Percentiles rank a stretch among this genome's conserved stretches.
Evolutionary conservation across 2,888 invertebrate genomes (phyloP).

Genomic region (Campopleginae sp.): DNA sequence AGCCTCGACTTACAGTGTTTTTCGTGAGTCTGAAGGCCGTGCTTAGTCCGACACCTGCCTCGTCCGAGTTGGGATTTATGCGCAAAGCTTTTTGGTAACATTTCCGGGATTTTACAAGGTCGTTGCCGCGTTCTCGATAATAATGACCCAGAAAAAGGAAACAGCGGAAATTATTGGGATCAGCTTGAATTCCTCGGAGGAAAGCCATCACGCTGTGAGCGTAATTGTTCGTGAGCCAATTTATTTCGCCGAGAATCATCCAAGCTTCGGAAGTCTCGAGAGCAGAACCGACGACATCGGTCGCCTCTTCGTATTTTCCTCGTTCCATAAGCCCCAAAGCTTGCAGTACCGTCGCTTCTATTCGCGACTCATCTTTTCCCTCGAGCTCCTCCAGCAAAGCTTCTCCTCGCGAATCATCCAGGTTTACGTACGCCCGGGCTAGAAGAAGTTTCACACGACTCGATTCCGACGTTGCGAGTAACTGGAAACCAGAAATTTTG

Average conservation of each 20-base stretch:
- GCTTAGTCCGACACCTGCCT: constrained; percentile 90
- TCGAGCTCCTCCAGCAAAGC: constrained; percentile 81
- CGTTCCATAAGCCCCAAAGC: constrained; percentile 85
- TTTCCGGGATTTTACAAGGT: constrained; percentile 90
- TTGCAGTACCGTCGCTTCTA: constrained; percentile 83
- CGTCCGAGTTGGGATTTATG: constrained; percentile 88
- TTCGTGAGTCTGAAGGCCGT: constrained; percentile 89
- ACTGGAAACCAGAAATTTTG: constrained; percentile 66
- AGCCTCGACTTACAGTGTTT: constrained; percentile 85
- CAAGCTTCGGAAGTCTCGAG: constrained; percentile 85
- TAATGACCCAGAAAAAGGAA: constrained; percentile 92
- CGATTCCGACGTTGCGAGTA: constrained; percentile 68
- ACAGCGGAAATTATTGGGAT: constrained; percentile 90
- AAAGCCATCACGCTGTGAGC: constrained; percentile 88
- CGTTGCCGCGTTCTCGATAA: constrained; percentile 87
- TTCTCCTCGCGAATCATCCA: constrained; percentile 82
- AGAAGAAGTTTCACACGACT: constrained; percentile 73
- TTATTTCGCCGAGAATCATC: constrained; percentile 87
- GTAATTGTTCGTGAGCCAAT: constrained; percentile 87
- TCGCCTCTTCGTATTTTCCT: constrained; percentile 86
- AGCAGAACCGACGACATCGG: constrained; percentile 85
- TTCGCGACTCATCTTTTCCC: constrained; percentile 71
- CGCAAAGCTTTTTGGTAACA: constrained; percentile 94
- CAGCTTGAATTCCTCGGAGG: constrained; percentile 87
- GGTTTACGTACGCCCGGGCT: constrained; percentile 82